Evolutionary conservation across 2,113 vertebrate species (phyloP).

Genomic region (Irena cyanogastra): DNA sequence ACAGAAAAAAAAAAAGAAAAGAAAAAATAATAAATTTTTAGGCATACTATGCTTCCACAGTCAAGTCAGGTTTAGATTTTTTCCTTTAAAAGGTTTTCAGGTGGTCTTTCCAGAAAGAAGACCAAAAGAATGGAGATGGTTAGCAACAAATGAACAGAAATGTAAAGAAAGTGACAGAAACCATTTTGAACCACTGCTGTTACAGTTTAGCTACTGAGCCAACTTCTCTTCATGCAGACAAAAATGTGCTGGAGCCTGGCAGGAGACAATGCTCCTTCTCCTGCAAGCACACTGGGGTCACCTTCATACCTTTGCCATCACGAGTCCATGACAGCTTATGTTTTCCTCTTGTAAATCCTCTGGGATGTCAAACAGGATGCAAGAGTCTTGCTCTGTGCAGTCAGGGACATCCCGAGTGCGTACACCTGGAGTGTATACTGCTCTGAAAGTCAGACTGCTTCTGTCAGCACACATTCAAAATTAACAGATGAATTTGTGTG

Average conservation of each 20-base stretch:
- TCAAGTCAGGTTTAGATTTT: not conserved
- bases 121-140: not conserved
- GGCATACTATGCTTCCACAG: not conserved
- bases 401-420: not conserved
- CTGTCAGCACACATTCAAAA: constrained; percentile 58
- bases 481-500: constrained; percentile 25
- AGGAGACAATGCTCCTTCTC: not conserved
- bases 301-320: not conserved
- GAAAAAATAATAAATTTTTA: not conserved
- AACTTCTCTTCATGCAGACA: not conserved
- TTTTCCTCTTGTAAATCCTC: not conserved
- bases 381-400: not conserved
- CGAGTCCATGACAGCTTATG: not conserved
- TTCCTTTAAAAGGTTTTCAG: not conserved
- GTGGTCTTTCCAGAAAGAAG: not conserved
- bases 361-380: constrained; percentile 18
- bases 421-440: constrained; percentile 7
- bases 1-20: not conserved
- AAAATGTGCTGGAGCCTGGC: not conserved
- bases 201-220: not conserved
- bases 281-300: not conserved
- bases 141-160: not conserved
- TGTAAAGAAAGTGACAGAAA: not conserved
- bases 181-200: not conserved
- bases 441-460: constrained; percentile 33